Conservation (phyloP, 2,888 invertebrate species). For the Maniola hyperantus region DNA sequence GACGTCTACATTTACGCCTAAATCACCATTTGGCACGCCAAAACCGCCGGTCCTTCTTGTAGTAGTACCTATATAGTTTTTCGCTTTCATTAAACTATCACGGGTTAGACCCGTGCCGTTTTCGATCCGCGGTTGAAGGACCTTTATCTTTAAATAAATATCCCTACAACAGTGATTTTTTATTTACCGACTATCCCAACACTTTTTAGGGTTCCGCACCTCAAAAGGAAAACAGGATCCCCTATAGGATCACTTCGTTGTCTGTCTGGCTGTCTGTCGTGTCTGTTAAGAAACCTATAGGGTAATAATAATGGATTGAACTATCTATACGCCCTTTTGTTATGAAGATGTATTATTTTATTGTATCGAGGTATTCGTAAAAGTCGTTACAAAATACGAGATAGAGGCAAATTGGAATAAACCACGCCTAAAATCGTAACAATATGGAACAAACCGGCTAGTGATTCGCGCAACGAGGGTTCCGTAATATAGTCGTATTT, state of each 20-base stretch:
- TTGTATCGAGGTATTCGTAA: neutral
- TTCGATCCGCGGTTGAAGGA: neutral
- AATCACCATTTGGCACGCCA: neutral
- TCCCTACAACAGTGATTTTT: neutral
- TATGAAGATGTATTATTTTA: neutral
- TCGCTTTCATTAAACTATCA: neutral
- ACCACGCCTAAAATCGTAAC: neutral
- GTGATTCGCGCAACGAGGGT: no score
- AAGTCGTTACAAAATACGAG: neutral
- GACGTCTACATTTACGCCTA: conserved; percentile 63
- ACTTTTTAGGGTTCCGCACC: no score
- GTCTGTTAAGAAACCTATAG: no score
- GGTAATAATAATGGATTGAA: no score
- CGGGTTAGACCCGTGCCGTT: neutral
- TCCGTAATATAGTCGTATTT: no score
- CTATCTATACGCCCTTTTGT: no score
- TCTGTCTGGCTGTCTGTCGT: no score
- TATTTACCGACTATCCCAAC: neutral
- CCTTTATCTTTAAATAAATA: neutral
- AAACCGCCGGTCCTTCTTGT: neutral
- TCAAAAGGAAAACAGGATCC: no score
- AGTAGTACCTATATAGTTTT: neutral
- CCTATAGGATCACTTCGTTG: no score
- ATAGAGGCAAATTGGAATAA: neutral
- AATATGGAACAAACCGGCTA: neutral